Conservation (phyloP, 2,888 invertebrate species). For the Keiferia lycopersicella region DNA sequence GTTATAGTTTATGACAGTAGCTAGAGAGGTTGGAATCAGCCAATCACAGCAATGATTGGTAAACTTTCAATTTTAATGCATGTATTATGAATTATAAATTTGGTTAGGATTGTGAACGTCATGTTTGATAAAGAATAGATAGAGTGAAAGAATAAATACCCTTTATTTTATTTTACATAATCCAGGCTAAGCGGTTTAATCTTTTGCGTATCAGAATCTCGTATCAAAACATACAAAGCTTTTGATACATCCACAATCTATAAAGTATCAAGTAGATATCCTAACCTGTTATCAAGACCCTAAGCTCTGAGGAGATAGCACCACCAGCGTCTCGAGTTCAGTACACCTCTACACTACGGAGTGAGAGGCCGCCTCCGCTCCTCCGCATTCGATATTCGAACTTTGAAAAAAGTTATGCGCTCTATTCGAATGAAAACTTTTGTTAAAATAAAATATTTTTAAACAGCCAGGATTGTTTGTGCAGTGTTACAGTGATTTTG, state of each 20-base stretch:
- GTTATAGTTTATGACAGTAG: slow-evolving; percentile 7
- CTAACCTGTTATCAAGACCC: slow-evolving; percentile 69
- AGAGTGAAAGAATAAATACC: too few species aligned
- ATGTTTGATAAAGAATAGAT: too few species aligned
- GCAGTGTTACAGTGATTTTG: slow-evolving; percentile 23
- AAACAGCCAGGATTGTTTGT: slow-evolving; percentile 18
- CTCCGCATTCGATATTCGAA: slow-evolving; percentile 40
- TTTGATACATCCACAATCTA: slow-evolving; percentile 13
- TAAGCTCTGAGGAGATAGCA: slow-evolving; percentile 68
- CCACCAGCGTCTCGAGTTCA: slow-evolving; percentile 52
- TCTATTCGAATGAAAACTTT: slow-evolving; percentile 26
- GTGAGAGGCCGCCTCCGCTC: slow-evolving; percentile 58
- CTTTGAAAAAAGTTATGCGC: slow-evolving; percentile 18
- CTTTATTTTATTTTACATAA: too few species aligned
- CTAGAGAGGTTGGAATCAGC: neutral
- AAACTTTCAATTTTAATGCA: too few species aligned
- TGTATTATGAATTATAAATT: too few species aligned
- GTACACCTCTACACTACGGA: slow-evolving; percentile 54
- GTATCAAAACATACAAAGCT: neutral
- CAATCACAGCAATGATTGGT: neutral
- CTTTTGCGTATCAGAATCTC: neutral
- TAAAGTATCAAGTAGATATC: slow-evolving; percentile 54
- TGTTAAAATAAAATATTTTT: slow-evolving; percentile 3
- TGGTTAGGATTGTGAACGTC: too few species aligned
- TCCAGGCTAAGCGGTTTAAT: neutral